Evolutionary conservation across 2,797 vertebrate species (phyloP).

Genomic region (Bryconaethiops microstoma): DNA sequence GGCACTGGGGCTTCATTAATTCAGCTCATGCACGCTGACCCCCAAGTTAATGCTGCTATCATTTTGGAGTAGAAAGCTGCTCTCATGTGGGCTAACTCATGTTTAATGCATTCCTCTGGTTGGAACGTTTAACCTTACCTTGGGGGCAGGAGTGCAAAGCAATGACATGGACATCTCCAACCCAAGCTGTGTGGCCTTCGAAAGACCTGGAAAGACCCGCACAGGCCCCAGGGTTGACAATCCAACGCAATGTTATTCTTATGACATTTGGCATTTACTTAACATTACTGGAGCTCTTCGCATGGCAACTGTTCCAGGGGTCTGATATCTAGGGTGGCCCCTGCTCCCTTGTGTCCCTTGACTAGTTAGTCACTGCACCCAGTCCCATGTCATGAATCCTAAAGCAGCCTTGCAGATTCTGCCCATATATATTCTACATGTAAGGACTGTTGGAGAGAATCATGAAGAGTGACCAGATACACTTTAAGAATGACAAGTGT

Average conservation of each 20-base stretch:
- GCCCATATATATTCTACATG: not conserved
- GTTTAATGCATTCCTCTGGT: slow-evolving; percentile 77
- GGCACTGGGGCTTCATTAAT: slow-evolving; percentile 74
- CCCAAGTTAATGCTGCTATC: slow-evolving; percentile 77
- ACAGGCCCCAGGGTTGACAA: slow-evolving; percentile 58
- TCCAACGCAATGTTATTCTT: slow-evolving; percentile 65
- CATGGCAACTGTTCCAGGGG: slow-evolving; percentile 46
- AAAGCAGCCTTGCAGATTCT: slow-evolving; percentile 46
- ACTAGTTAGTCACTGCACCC: slow-evolving; percentile 54
- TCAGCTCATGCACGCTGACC: slow-evolving; percentile 73
- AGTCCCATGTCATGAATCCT: slow-evolving; percentile 59
- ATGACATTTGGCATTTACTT: slow-evolving; percentile 69
- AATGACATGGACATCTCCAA: slow-evolving; percentile 32
- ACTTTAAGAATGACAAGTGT: too few relatives aligned
- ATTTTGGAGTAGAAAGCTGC: slow-evolving; percentile 71
- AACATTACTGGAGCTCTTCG: slow-evolving; percentile 58
- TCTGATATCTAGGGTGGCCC: slow-evolving; percentile 64
- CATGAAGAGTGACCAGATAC: too few relatives aligned
- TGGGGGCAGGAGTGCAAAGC: slow-evolving; percentile 55
- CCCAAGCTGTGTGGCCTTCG: slow-evolving; percentile 37
- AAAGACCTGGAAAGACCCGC: slow-evolving; percentile 57
- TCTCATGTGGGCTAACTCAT: slow-evolving; percentile 74
- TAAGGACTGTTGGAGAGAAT: not conserved
- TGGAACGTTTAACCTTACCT: slow-evolving; percentile 76
- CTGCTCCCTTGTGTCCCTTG: slow-evolving; percentile 50